Evolutionary conservation across 2,888 invertebrate species (phyloP).

Genomic region (Galerucella calmariensis): DNA sequence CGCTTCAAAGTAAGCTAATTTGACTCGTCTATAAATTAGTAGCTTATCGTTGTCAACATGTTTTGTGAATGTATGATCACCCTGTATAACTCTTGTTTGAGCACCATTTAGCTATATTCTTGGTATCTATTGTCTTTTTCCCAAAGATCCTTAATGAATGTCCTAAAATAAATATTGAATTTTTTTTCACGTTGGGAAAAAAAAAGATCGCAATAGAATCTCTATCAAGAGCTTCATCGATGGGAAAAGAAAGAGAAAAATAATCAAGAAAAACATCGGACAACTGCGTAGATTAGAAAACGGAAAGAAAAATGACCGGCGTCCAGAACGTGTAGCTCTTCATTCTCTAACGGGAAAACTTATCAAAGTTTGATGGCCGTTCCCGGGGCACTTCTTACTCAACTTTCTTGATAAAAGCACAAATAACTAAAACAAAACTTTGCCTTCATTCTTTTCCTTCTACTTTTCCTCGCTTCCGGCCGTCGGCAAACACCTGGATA

Average conservation of each 20-base stretch:
- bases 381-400: slow-evolving; percentile 57
- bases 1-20: no score
- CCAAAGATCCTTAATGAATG: slow-evolving; percentile 6
- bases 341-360: slow-evolving; percentile 61
- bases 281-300: slow-evolving; percentile 65
- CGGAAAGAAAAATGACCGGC: slow-evolving; percentile 70
- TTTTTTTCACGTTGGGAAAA: neutral
- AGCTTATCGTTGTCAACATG: no score
- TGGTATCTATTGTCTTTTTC: slow-evolving; percentile 8
- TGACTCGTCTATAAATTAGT: no score
- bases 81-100: no score
- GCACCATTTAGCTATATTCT: neutral
- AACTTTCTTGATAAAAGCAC: slow-evolving; percentile 65
- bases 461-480: slow-evolving; percentile 44
- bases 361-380: slow-evolving; percentile 66
- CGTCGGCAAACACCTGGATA: slow-evolving; percentile 58
- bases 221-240: slow-evolving; percentile 27
- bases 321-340: slow-evolving; percentile 53
- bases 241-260: slow-evolving; percentile 48
- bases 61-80: no score
- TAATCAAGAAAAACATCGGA: slow-evolving; percentile 51
- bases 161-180: slow-evolving; percentile 27
- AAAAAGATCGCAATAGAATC: slow-evolving; percentile 4
- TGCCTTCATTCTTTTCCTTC: slow-evolving; percentile 34
- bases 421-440: slow-evolving; percentile 63